A percentile compares a stretch with the other conserved stretches of the same genome.
Conservation (phyloP, 2,888 invertebrate species). For the Caenorhabditis becei region DNA sequence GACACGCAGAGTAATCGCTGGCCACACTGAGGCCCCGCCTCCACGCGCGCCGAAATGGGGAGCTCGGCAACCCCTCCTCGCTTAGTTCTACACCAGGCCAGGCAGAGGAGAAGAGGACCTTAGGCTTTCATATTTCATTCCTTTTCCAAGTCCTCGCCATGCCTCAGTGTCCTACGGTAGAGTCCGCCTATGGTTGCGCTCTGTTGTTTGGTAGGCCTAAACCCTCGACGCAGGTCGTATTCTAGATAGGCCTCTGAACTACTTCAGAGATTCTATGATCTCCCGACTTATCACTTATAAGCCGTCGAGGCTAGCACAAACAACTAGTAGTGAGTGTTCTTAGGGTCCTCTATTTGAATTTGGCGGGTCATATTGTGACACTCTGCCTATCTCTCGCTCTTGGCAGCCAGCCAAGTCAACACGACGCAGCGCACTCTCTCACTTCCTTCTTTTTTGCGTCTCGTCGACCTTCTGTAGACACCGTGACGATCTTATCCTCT, state of each 20-base stretch:
- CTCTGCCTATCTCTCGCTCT: constrained; percentile 34
- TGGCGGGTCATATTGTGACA: constrained; percentile 32
- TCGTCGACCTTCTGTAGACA: neutral
- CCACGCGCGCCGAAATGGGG: constrained; percentile 71
- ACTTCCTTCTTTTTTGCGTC: neutral
- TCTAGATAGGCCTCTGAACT: neutral
- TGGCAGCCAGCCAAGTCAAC: constrained; percentile 47
- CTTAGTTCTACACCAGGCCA: constrained; percentile 60
- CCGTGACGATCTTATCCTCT: constrained; percentile 2
- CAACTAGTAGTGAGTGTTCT: constrained; percentile 15
- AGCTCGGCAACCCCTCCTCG: constrained; percentile 67
- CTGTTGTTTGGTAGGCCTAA: neutral
- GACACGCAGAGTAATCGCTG: constrained; percentile 68
- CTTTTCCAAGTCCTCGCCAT: constrained; percentile 5
- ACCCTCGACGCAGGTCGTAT: neutral
- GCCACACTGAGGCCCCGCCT: constrained; percentile 66
- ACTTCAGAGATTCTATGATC: constrained; percentile 3
- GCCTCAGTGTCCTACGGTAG: neutral
- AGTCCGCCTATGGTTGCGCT: neutral
- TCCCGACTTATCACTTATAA: neutral
- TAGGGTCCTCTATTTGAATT: constrained; percentile 36
- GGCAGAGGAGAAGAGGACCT: constrained; percentile 49
- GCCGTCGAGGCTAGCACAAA: constrained; percentile 17
- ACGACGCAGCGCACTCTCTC: constrained; percentile 8
- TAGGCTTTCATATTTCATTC: constrained; percentile 45